These are phyloP conservation scores for Stichodactyla helianthus DNA, from an alignment of 64 coral and sea anemone species.

Conservation along the genomic window DNA sequence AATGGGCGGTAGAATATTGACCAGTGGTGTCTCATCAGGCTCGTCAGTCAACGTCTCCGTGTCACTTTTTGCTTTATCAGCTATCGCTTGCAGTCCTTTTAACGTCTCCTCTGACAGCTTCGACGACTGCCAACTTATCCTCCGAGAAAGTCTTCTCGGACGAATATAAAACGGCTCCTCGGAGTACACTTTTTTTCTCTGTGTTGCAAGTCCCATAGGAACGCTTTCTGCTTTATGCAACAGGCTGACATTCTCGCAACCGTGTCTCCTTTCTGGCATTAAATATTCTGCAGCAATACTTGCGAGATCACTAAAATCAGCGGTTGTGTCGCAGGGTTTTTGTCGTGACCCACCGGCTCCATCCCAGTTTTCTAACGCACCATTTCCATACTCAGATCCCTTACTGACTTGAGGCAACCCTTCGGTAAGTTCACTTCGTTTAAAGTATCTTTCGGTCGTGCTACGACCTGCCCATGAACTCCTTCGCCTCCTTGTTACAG, in stretches of 20 bases:
- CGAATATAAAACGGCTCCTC: slow-evolving; percentile 3
- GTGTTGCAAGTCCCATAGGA: neutral
- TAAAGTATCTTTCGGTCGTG: neutral
- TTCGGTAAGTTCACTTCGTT: neutral
- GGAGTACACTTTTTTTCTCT: neutral
- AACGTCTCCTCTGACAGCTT: neutral
- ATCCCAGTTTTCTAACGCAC: neutral
- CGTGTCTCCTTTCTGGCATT: neutral
- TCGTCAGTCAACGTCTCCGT: neutral
- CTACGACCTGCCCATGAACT: neutral
- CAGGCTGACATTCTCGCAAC: neutral
- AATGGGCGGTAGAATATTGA: neutral
- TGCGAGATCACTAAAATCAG: neutral
- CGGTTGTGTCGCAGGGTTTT: neutral
- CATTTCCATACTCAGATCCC: neutral
- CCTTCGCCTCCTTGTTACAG: neutral
- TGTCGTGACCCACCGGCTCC: neutral
- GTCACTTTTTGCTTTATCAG: slow-evolving; percentile 2
- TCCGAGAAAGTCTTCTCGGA: neutral
- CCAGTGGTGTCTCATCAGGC: neutral
- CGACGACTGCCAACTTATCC: neutral
- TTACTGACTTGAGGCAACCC: neutral
- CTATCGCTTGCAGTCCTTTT: neutral
- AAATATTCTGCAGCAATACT: neutral
- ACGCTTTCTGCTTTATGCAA: neutral